These are phyloP conservation scores for Myripristis jacobus DNA, from an alignment of 2,797 vertebrate genomes.

Conservation along the genomic window DNA sequence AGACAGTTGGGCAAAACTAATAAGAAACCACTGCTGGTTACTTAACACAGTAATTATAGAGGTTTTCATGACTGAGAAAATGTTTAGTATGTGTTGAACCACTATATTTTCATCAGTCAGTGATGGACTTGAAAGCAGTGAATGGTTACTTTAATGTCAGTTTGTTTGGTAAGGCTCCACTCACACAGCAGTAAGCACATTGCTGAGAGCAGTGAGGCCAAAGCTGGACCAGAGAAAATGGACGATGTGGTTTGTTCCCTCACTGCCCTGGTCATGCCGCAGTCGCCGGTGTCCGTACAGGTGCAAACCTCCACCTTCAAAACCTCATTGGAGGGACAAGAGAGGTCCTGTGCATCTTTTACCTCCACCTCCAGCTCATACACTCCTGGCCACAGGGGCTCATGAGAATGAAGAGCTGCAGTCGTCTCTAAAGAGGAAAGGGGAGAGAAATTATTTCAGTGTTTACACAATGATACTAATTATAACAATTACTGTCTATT, in stretches of 20 bases:
- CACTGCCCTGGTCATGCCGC: rapidly evolving
- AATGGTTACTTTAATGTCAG: no score
- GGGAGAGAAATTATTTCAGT: background rate
- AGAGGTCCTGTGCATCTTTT: constrained; percentile 72
- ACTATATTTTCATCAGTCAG: no score
- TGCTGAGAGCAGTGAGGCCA: constrained; percentile 69
- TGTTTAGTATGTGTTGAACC: background rate
- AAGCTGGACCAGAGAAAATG: constrained; percentile 60
- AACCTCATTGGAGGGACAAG: constrained; percentile 68
- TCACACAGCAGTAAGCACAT: constrained; percentile 78
- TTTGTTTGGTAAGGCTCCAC: constrained; percentile 44
- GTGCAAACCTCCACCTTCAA: constrained; percentile 78
- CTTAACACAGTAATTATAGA: no score
- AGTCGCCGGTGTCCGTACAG: constrained; percentile 61
- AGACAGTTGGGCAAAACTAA: no score
- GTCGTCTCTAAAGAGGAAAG: constrained; percentile 70
- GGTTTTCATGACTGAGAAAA: background rate
- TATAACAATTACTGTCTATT: no score
- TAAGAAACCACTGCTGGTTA: no score
- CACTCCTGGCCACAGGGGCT: constrained; percentile 75
- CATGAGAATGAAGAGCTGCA: constrained; percentile 66
- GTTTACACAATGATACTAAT: no score
- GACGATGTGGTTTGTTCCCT: background rate
- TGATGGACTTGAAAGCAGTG: no score
- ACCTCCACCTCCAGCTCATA: constrained; percentile 77